A percentile compares a stretch with the other conserved stretches of the same genome.
Evolutionary conservation across 1,140 invertebrate species (phyloP).

Genomic region (Scylla paramamosain): DNA sequence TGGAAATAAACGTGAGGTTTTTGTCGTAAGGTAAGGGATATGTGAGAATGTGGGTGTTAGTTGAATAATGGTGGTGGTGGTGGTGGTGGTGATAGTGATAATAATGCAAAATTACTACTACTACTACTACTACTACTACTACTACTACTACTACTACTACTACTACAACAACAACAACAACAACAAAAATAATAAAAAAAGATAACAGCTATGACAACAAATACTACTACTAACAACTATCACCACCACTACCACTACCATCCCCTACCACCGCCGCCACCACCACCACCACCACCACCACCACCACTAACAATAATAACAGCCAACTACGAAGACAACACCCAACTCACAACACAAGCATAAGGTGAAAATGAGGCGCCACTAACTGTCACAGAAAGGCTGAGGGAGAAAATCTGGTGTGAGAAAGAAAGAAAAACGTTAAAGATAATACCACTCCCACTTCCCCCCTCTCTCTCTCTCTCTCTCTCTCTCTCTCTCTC

Average conservation of each 20-base stretch:
- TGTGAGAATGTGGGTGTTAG: no score
- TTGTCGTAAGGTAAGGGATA: no score
- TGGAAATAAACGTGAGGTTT: background rate
- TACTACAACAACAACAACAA: background rate
- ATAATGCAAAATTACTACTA: background rate
- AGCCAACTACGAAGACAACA: background rate
- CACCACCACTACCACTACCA: no score
- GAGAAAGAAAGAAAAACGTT: background rate
- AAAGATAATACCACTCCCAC: background rate
- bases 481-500: background rate
- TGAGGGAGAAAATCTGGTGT: background rate
- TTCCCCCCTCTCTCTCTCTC: conserved; percentile 2
- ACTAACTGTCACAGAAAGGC: background rate
- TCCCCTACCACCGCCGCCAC: background rate
- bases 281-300: background rate
- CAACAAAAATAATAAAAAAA: no score
- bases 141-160: background rate
- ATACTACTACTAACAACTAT: no score
- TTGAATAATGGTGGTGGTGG: no score
- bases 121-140: conserved; percentile 6
- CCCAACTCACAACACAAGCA: background rate
- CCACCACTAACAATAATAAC: no score
- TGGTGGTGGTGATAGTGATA: no score
- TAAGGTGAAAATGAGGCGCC: background rate
- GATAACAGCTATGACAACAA: no score